Evolutionary conservation across 1,140 invertebrate species (phyloP).

Genomic region (Agraylea sexmaculata): DNA sequence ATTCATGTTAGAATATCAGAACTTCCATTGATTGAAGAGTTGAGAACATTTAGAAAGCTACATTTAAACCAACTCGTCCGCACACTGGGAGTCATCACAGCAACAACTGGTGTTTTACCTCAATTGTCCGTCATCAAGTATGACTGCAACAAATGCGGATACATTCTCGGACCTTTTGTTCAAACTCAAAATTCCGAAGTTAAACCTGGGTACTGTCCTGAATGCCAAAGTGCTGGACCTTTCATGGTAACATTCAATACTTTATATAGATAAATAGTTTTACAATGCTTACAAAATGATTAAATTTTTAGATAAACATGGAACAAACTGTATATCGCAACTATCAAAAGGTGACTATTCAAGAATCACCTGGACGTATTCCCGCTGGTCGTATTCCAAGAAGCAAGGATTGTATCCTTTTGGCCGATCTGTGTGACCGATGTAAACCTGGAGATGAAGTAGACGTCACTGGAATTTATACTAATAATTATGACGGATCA

Average conservation of each 20-base stretch:
- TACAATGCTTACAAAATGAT: too few relatives aligned
- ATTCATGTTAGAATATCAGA: slow-evolving; percentile 92
- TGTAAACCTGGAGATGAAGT: slow-evolving; percentile 99
- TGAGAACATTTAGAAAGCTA: slow-evolving; percentile 88
- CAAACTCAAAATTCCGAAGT: slow-evolving; percentile 90
- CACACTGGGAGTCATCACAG: slow-evolving; percentile 91
- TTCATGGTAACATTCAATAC: slow-evolving; percentile 61
- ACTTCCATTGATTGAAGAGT: slow-evolving; percentile 89
- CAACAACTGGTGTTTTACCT: slow-evolving; percentile 89
- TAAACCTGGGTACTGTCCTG: slow-evolving; percentile 91
- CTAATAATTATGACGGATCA: slow-evolving; percentile 95
- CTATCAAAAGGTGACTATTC: slow-evolving; percentile 95
- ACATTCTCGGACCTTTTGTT: slow-evolving; percentile 89
- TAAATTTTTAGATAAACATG: slow-evolving; percentile 65
- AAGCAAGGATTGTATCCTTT: slow-evolving; percentile 94
- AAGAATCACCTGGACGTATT: slow-evolving; percentile 89
- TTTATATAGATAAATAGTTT: slow-evolving; percentile 10
- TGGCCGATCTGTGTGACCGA: slow-evolving; percentile 91
- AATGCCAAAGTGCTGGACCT: slow-evolving; percentile 94
- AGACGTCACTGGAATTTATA: slow-evolving; percentile 89
- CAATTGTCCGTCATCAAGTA: slow-evolving; percentile 94
- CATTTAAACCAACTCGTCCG: slow-evolving; percentile 93
- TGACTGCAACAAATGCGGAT: slow-evolving; percentile 94
- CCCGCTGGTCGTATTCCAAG: slow-evolving; percentile 92
- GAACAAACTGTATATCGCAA: slow-evolving; percentile 96